Conservation (phyloP, 2,888 invertebrate species). For the Amorpha juglandis region DNA sequence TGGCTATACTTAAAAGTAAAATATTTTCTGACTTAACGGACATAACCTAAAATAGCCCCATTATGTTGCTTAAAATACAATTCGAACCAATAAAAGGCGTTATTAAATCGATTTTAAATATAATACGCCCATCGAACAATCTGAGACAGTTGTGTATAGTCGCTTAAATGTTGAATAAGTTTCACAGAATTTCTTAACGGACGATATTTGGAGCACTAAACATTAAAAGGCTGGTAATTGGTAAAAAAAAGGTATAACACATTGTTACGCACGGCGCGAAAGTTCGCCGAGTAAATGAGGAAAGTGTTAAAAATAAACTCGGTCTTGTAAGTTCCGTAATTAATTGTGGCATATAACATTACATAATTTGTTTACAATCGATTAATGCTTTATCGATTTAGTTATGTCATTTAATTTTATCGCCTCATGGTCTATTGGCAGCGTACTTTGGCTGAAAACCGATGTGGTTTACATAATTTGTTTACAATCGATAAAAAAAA, state of each 20-base stretch:
- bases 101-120: not conserved
- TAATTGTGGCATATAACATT: not conserved
- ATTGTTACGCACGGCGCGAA: constrained; percentile 3
- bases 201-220: constrained; percentile 2
- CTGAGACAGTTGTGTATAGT: constrained; percentile 8
- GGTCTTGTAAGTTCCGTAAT: not conserved
- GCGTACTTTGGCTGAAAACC: too few species aligned
- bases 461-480: too few species aligned
- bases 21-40: too few species aligned
- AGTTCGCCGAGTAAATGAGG: not conserved
- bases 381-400: not conserved
- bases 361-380: not conserved
- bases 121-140: not conserved
- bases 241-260: not conserved
- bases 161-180: not conserved
- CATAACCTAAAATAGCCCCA: too few species aligned
- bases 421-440: too few species aligned
- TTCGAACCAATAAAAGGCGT: not conserved
- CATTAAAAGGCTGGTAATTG: not conserved
- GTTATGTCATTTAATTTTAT: not conserved
- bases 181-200: constrained; percentile 4
- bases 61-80: not conserved
- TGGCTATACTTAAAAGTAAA: too few species aligned
- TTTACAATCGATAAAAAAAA: too few species aligned
- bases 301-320: not conserved